A percentile compares a stretch with the other conserved stretches of the same genome.
These are phyloP conservation scores for Rutilus rutilus DNA, from an alignment of 2,113 vertebrate genomes.

Conservation along the genomic window DNA sequence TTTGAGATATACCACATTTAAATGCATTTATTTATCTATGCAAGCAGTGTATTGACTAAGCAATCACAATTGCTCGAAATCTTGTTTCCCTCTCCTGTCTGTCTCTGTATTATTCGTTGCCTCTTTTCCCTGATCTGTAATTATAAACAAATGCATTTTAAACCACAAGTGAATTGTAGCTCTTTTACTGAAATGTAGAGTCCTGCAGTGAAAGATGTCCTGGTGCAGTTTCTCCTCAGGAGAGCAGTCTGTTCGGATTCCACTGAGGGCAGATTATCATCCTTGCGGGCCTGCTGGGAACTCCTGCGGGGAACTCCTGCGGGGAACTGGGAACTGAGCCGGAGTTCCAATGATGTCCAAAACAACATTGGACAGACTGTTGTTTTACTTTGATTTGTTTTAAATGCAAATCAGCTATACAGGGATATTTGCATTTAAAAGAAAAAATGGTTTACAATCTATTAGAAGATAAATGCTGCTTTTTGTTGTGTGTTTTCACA, in stretches of 20 bases:
- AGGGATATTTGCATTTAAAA: too few species aligned
- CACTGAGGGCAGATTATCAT: slow-evolving; percentile 47
- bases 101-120: background rate
- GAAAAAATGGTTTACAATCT: background rate
- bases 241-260: slow-evolving; percentile 45
- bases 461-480: background rate
- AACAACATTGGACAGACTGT: background rate
- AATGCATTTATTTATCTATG: background rate
- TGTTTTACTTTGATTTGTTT: background rate
- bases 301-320: slow-evolving; percentile 23
- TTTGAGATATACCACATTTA: background rate
- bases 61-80: background rate
- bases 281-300: slow-evolving; percentile 12
- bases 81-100: background rate
- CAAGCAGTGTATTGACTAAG: background rate
- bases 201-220: background rate
- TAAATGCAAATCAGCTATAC: background rate
- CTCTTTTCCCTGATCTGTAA: background rate
- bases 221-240: slow-evolving; percentile 20
- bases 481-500: background rate
- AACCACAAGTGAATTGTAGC: background rate
- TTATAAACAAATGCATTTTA: background rate
- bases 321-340: slow-evolving; percentile 31
- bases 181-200: background rate
- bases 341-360: background rate